Conservation (phyloP, 2,888 invertebrate genomes). For the Hartigia nigra region DNA sequence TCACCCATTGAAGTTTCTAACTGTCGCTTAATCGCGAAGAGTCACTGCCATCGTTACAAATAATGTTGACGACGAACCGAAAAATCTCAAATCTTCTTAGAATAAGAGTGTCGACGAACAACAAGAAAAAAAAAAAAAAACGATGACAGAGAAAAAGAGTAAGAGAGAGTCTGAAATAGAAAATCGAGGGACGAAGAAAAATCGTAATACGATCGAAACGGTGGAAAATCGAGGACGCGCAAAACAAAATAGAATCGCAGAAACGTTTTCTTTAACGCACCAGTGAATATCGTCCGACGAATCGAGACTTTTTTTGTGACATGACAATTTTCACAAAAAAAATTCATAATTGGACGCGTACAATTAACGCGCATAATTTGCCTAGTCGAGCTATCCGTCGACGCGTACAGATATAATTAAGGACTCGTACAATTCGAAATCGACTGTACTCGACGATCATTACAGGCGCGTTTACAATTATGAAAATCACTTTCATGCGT, state of each 20-base stretch:
- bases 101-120: constrained; percentile 19
- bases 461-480: neutral
- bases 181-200: neutral
- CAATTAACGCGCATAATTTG: neutral
- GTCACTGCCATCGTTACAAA: constrained; percentile 7
- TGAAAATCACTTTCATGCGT: constrained; percentile 3
- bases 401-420: constrained; percentile 1
- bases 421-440: constrained; percentile 1
- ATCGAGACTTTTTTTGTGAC: neutral
- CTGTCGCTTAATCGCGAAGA: neutral
- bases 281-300: neutral
- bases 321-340: neutral
- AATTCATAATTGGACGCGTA: neutral
- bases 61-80: constrained; percentile 8
- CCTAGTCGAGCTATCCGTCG: neutral
- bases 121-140: constrained; percentile 14
- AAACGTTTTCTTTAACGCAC: neutral
- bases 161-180: constrained; percentile 12
- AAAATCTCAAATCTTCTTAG: constrained; percentile 12
- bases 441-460: neutral
- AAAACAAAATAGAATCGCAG: neutral
- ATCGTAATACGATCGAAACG: neutral
- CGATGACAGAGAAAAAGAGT: constrained; percentile 11
- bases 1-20: neutral
- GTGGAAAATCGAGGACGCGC: neutral